These are phyloP conservation scores for Andrena hattorfiana DNA, from an alignment of 2,888 invertebrate species.

Conservation along the genomic window DNA sequence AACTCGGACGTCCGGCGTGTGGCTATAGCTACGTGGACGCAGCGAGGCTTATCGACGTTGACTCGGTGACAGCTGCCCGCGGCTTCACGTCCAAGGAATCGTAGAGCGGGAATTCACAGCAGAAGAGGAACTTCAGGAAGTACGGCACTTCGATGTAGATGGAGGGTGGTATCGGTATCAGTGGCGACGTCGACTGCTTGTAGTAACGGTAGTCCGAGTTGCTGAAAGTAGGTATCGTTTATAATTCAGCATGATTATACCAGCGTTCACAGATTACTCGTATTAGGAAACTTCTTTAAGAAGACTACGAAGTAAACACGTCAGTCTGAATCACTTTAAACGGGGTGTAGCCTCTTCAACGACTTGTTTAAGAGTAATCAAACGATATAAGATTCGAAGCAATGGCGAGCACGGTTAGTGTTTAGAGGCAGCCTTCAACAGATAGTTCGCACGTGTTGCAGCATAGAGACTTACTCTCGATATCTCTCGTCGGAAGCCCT, in stretches of 20 bases:
- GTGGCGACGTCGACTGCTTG: constrained; percentile 94
- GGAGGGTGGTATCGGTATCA: constrained; percentile 95
- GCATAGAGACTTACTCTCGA: constrained; percentile 89
- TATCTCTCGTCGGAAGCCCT: constrained; percentile 95
- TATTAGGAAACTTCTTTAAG: too few species aligned
- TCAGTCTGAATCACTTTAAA: too few species aligned
- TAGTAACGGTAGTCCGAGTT: constrained; percentile 95
- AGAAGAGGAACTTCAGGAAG: constrained; percentile 92
- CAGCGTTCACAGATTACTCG: too few species aligned
- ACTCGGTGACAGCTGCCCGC: constrained; percentile 89
- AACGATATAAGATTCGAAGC: not conserved
- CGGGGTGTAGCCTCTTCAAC: too few species aligned
- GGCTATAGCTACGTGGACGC: constrained; percentile 91
- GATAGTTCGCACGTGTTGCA: not conserved
- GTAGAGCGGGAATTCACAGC: constrained; percentile 96
- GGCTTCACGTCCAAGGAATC: constrained; percentile 90
- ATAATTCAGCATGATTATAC: not conserved
- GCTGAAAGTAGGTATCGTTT: constrained; percentile 83
- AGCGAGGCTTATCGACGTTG: constrained; percentile 90
- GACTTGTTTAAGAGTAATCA: constrained; percentile 28
- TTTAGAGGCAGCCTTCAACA: not conserved
- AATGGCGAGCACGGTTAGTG: not conserved
- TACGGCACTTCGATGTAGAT: constrained; percentile 95
- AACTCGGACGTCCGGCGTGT: constrained; percentile 83
- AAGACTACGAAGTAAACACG: too few species aligned